Base-by-base conservation (phyloP, 2,797 vertebrate species). In the Crenuchus spilurus region DNA sequence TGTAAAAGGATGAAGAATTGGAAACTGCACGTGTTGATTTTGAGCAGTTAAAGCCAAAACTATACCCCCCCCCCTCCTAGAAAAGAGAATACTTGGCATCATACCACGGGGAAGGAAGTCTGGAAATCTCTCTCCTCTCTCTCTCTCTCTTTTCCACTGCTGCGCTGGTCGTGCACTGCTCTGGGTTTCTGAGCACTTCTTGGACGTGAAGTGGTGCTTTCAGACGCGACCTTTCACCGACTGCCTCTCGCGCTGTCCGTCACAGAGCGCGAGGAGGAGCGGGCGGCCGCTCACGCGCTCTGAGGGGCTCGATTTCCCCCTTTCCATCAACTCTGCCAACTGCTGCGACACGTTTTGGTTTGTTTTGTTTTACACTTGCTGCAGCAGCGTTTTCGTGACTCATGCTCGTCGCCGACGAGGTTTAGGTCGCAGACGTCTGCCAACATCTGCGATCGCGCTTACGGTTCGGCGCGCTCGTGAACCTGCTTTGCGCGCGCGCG, bases 231-330 rank as follows among this genome's bases (percentile, higher is more conserved):
- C 66, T 82, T 62, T 66, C 48, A 20, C 52, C 33, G 72, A 78
- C 83, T 79, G 85, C 87, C 46, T 48, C 87, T 84, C 85, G 84
- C 70, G 84, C 80, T 41, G 76, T 87, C 84, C 61, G 84, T 88
- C 85, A 86, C 84, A 86, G 83, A 88, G 90, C 82, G 87, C 85
- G 79, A 85, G 87, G 86, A 88, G 76, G 86, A 87, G 87, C 87
- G 85, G n/a, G 86, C 91, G 87, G 88, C 87, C 84, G 83, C 85
- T 86, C 86, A 60, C 84, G n/a, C 64, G 68, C 80, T 20, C 85
- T 84, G 18, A 87, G 87, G n/a, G n/a, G n/a, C n/a, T n/a, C n/a
- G n/a, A n/a, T n/a, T n/a, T n/a, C n/a, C n/a, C n/a, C n/a, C n/a
- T n/a, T n/a, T n/a, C n/a, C 48, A 52, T 62, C 16, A 35, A 74